These are phyloP conservation scores for Drosophila gaucha DNA, from an alignment of 2,888 invertebrate genomes.

Conservation along the genomic window DNA sequence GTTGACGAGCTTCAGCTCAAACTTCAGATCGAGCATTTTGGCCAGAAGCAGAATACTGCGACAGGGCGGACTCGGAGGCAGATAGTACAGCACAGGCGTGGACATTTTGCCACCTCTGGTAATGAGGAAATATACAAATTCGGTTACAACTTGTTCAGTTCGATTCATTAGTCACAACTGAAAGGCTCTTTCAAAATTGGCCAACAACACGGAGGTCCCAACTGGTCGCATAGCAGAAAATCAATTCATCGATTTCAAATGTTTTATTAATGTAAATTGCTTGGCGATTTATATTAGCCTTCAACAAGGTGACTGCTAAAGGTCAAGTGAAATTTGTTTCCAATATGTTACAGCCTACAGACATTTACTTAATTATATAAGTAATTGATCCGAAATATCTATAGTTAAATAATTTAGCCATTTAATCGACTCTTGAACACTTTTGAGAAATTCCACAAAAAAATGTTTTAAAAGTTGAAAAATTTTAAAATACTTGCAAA, in stretches of 20 bases:
- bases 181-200: constrained; percentile 12
- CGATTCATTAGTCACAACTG: constrained; percentile 62
- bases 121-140: constrained; percentile 84
- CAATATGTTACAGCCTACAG: not conserved
- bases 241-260: constrained; percentile 72
- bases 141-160: constrained; percentile 84
- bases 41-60: constrained; percentile 87
- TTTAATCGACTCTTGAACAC: no score
- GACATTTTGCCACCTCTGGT: constrained; percentile 84
- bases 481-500: no score
- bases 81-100: constrained; percentile 86
- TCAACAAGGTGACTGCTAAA: not conserved
- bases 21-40: constrained; percentile 86
- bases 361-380: not conserved
- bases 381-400: no score
- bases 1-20: constrained; percentile 87
- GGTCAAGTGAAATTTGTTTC: not conserved
- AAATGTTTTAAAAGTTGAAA: no score
- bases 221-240: constrained; percentile 34
- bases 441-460: no score
- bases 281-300: not conserved
- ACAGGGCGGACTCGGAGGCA: constrained; percentile 87
- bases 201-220: constrained; percentile 1
- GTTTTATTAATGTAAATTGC: constrained; percentile 59
- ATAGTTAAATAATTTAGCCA: no score